These are phyloP conservation scores for Brachypterus glaber DNA, from an alignment of 2,888 invertebrate genomes.

Conservation along the genomic window DNA sequence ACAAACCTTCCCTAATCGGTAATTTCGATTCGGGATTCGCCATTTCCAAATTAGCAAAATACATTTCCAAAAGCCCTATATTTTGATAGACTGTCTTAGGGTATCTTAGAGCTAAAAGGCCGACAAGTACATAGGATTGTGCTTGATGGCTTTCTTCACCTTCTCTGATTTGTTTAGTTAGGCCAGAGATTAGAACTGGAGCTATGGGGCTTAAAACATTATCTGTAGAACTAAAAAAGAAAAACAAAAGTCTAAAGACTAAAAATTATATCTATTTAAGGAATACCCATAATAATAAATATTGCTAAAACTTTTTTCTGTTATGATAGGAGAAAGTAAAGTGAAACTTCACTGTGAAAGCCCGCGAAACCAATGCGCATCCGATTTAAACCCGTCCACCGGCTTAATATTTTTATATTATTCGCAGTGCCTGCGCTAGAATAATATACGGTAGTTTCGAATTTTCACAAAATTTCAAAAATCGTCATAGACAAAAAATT, in stretches of 20 bases:
- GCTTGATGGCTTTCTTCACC: conserved; percentile 53
- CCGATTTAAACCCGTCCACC: too few species aligned
- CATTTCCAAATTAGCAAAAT: conserved; percentile 43
- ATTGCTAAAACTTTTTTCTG: too few species aligned
- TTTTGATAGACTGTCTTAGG: conserved; percentile 59
- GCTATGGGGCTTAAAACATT: conserved; percentile 55
- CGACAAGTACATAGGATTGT: conserved; percentile 67
- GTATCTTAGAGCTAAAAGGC: conserved; percentile 53
- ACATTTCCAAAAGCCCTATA: conserved; percentile 47
- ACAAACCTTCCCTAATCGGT: conserved; percentile 37
- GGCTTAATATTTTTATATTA: too few species aligned
- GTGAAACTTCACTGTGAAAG: too few species aligned
- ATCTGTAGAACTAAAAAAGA: conserved; percentile 48
- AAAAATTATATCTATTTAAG: conserved; percentile 6
- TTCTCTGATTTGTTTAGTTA: conserved; percentile 61
- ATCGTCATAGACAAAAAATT: too few species aligned
- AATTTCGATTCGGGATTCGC: conserved; percentile 37
- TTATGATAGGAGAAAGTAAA: too few species aligned
- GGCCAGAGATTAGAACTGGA: conserved; percentile 62
- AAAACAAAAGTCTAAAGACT: conserved; percentile 4
- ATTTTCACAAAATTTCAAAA: too few species aligned
- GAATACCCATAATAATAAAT: not conserved
- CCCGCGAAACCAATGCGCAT: too few species aligned
- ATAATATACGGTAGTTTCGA: too few species aligned
- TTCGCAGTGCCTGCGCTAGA: too few species aligned